Base-by-base conservation (phyloP, 2,113 vertebrate species). In the Rhinopithecus roxellana region DNA sequence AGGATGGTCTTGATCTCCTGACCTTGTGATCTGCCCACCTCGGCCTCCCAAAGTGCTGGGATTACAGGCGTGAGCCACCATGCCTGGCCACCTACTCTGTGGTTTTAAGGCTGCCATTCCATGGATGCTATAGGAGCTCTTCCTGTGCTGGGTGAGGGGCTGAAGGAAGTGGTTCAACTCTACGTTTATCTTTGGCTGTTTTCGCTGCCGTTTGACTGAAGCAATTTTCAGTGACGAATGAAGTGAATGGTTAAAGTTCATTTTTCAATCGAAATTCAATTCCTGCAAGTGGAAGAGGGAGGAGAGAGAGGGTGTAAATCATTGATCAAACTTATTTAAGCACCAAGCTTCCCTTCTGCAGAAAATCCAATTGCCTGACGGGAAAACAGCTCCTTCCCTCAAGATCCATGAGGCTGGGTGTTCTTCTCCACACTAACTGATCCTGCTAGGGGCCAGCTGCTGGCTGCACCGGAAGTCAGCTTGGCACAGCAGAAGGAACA, bases 241-340 rank as follows among this genome's bases (percentile, higher is more conserved):
- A 98, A 98, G 89, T 89, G 86, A 93, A 88, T 90, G 93, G 93
- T 95, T 97, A 96, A 90, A 97, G 90, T 57, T 97, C 90, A 81
- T 97, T 97, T 98, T 96, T 96, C 96, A 89, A 95, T 98, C 97
- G 98, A 97, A 98, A 98, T 94, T 97, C 97, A 91, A 98, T 98
- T 98, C 85, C 75, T 90, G 92, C 95, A 96, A 98, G 94, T 91
- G 96, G 52, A 59, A 72, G 61, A 67, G 67, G 64, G 35, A 75
- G 18, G 40, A 5, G 18, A 23, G 25, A 1, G 84, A 1, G 74
- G 59, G 70, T 94, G 9, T 40, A 96, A 97, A 94, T 80, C 97
- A 96, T 25, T 80, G 78, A 97, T 95, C 78, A 95, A n/a, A 79
- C 67, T 59, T 77, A 38, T 96, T 92, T 82, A 45, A 75, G 32